Evolutionary conservation across 2,113 vertebrate genomes (phyloP), one percentile per base, ranked within the genome.

Genomic region (Grus americana): DNA sequence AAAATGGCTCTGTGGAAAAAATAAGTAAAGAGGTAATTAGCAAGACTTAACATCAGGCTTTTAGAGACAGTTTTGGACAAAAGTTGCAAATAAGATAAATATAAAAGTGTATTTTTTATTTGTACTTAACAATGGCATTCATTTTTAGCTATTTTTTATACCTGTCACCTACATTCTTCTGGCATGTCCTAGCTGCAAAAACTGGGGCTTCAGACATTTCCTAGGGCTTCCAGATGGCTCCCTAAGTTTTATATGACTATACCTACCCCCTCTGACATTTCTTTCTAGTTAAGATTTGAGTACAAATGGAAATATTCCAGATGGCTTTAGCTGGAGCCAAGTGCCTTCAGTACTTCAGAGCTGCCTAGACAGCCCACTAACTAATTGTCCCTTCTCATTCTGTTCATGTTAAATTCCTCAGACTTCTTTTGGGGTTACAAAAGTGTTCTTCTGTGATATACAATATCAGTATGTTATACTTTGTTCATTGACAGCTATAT

Each of bases 281-380:
- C 87, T 94, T 95, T 90, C 70, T 61, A 72, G 87, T 94, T 68
- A 82, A 92, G 78, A 65, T 92, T 83, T 92, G 71, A 95, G 74
- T 88, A 94, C 96, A 96, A 92, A 96, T 95, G 94, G 93, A 95
- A 92, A 94, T 93, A 93, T 82, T 96, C 78, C 96, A 97, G 96
- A 97, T 95, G 94, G 93, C 67, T 95, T 93, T 86, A 93, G 92
- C 81, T 73, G 84, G 54, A 94, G 93, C 93, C 96, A 97, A 96
- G 58, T 94, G 93, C 62, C 93, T 96, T 93, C 80, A 87, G 86
- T 97, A 72, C 61, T 92, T 81, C 54, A 88, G 71, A 81, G 40
- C 78, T 93, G 52, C 74, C 42, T 58, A 91, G 89, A 65, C 84
- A 95, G 81, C 81, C 92, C 81, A 94, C 79, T 90, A 92, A 95